These are phyloP conservation scores for Mythimna lalbum DNA, from an alignment of 2,888 invertebrate species.

Conservation along the genomic window DNA sequence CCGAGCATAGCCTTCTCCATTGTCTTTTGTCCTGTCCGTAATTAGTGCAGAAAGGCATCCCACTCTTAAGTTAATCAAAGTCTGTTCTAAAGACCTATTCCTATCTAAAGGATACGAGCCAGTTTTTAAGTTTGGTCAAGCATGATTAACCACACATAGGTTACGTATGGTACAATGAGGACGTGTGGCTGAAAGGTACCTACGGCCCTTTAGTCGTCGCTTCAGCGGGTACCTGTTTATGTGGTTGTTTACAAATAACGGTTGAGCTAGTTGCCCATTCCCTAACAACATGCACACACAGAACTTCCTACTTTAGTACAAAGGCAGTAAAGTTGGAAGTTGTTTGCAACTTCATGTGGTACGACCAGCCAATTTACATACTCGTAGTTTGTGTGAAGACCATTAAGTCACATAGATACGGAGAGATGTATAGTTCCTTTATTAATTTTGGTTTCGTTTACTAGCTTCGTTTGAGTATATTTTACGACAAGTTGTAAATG, in stretches of 20 bases:
- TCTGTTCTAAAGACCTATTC: not conserved
- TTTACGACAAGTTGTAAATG: not conserved
- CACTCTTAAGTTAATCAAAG: not conserved
- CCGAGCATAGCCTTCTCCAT: too few relatives aligned
- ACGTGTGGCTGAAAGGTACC: constrained; percentile 29
- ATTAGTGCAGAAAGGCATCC: not conserved
- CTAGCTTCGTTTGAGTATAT: not conserved
- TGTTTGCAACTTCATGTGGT: not conserved
- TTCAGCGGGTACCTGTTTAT: constrained; percentile 44
- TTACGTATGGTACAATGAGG: constrained; percentile 19
- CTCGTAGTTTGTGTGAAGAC: constrained; percentile 30
- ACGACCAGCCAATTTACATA: constrained; percentile 43
- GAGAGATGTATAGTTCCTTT: constrained; percentile 13
- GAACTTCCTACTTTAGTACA: not conserved
- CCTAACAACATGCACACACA: not conserved
- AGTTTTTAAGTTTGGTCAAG: constrained; percentile 12
- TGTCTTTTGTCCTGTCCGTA: too few relatives aligned
- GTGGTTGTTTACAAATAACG: constrained; percentile 55
- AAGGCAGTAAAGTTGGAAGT: not conserved
- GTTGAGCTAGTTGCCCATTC: constrained; percentile 34
- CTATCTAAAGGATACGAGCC: not conserved
- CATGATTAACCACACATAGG: constrained; percentile 10
- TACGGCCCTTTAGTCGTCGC: constrained; percentile 37
- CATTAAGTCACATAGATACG: constrained; percentile 33
- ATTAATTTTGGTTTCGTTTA: constrained; percentile 9